Evolutionary conservation across 1,140 invertebrate species (phyloP), one percentile per base, ranked within the genome.

Genomic region (Hycleus cichorii): DNA sequence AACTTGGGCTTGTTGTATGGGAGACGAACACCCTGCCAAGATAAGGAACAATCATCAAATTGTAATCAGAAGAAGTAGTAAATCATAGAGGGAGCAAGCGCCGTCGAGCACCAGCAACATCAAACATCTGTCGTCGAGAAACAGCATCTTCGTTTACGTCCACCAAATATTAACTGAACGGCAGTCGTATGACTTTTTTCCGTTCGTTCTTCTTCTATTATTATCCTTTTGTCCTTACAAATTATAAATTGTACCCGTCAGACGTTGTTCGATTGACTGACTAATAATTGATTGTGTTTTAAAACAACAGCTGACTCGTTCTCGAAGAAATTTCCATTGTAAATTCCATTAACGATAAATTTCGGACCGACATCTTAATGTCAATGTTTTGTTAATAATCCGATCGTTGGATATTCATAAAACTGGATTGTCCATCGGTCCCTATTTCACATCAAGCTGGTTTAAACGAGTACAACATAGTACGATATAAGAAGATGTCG

Each of bases 31-130:
- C 32, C 0, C 32, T 56, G 49, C 56, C 59, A 53, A 58, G 60
- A 57, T 50, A 53, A 49, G 57, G 68, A 69, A 71, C 68, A 71
- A 71, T 71, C 69, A 71, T 71, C 69, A 71, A 71, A 71, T 71
- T 69, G 69, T 69, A 71, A 71, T 71, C 69, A 71, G 64, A 68
- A 66, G 58, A 40, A 59, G 59, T 65, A 64, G 60, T 71, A 71
- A 71, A 71, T 71, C 69, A 71, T 54, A 38, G 49, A 26, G 7
- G 32, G 32, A 7, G 32, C 32, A 4, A 7, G 7, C 4, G 7
- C 4, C 4, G 32, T 32, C 4, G 32, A 4, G 52, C 52, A 40
- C 62, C 60, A 61, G 61, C 58, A 62, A 65, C 64, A 65, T 49
- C 49, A 38, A 62, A 55, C 65, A 64, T 58, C 60, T 66, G 63